These are phyloP conservation scores for Tethya wilhelma DNA, from an alignment of 37 sponge, comb jelly and placozoan species.

Conservation along the genomic window DNA sequence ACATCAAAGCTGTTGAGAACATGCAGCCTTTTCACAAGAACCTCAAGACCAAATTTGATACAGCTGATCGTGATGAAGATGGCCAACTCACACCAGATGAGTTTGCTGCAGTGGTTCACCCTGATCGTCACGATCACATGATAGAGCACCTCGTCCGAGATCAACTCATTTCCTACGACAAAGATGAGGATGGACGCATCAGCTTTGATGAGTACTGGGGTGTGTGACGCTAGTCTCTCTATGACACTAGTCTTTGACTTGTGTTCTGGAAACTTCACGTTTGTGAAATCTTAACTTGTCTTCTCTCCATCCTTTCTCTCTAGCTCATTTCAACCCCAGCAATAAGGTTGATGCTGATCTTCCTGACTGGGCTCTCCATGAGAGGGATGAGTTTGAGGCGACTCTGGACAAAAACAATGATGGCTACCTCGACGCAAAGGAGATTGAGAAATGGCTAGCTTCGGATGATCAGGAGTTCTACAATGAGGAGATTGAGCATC, in stretches of 20 bases:
- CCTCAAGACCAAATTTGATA: neutral
- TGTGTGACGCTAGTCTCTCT: neutral
- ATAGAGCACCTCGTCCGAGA: conserved; percentile 5
- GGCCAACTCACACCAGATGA: neutral
- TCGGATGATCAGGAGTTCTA: neutral
- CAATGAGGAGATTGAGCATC: conserved; percentile 7
- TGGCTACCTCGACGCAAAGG: neutral
- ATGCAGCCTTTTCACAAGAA: neutral
- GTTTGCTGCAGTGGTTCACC: conserved; percentile 22
- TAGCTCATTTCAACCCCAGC: neutral
- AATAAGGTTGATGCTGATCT: neutral
- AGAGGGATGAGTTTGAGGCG: neutral
- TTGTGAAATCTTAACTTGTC: neutral
- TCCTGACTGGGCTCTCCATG: conserved; percentile 10
- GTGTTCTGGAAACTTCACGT: neutral
- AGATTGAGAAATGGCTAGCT: conserved; percentile 20
- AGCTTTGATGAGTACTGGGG: conserved; percentile 16
- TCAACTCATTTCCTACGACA: neutral
- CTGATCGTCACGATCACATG: conserved; percentile 23
- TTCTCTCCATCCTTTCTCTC: neutral
- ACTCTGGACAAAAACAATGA: conserved; percentile 1
- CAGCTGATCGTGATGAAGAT: conserved; percentile 14
- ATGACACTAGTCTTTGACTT: neutral
- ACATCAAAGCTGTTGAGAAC: neutral
- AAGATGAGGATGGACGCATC: conserved; percentile 10